Evolutionary conservation across 2,113 vertebrate species (phyloP), one percentile per base, ranked within the genome.

Genomic region (Chloroceryle aenea): DNA sequence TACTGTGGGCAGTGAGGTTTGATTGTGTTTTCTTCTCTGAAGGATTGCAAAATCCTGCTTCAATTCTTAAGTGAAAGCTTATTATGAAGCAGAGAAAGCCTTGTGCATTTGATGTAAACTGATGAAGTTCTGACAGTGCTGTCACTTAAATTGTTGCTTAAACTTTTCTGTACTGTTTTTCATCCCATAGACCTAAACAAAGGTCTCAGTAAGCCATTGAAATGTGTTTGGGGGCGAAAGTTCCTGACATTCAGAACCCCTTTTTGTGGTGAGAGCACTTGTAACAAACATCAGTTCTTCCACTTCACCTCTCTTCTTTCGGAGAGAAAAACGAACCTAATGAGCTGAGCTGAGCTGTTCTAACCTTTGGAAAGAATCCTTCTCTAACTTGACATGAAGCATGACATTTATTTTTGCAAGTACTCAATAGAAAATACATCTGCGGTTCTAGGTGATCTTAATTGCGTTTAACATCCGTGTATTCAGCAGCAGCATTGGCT

Each of bases 191-290:
- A 26, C 27, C 17, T 56, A 4, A 55, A 12, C 14, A 67, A 18
- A 43, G 22, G 7, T 40, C 61, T 52, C 7, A 0, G 25, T 22
- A 13, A 82, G 47, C 30, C 4, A 1, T 4, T 4, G 5, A 14
- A 42, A 27, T 4, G 10, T 9, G 7, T 14, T 20, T 22, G 21
- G 2, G 32, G 14, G 9, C 26, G 36, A 25, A 25, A 30, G 21
- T 19, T 56, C 38, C 87, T 81, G 36, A 52, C 59, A 12, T 14
- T 58, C 40, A 77, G 64, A 81, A n/a, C 7, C 16, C 12, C 11
- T 25, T 48, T 34, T 58, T 63, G 17, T 4, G 9, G 27, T 25
- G 32, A 66, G 11, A 50, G 9, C n/a, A 8, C 55, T 40, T 43
- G 10, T 12, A 56, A 14, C 16, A 14, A 61, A 43, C 18, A 43